A percentile compares a stretch with the other conserved stretches of the same genome.
Evolutionary conservation across 2,888 invertebrate species (phyloP).

Genomic region (Archips xylosteana): DNA sequence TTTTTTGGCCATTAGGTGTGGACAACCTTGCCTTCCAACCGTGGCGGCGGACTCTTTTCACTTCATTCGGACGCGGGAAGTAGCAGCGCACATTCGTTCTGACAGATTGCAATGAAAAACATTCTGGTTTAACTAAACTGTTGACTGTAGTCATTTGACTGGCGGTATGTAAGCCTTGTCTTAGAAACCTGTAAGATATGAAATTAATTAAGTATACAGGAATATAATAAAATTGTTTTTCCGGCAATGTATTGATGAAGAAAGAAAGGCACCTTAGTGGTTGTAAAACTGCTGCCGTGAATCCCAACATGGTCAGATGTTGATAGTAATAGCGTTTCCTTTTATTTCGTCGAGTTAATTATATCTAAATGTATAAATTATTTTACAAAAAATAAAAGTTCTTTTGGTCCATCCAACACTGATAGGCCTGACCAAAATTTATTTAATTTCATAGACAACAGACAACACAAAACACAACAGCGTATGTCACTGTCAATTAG

Average conservation of each 20-base stretch:
- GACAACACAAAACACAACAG: no score
- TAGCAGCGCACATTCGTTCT: conserved; percentile 87
- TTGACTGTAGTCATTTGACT: conserved; percentile 53
- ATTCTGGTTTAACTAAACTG: conserved; percentile 66
- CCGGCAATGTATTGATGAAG: neutral
- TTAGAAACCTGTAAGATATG: conserved; percentile 60
- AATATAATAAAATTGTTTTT: neutral
- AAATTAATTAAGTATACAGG: neutral
- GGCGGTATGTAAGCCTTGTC: conserved; percentile 61
- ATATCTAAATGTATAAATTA: no score
- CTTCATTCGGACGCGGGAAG: conserved; percentile 91
- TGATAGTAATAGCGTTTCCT: neutral
- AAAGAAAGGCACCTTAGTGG: conserved; percentile 62
- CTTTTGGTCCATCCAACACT: no score
- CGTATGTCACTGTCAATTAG: neutral
- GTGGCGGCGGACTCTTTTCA: conserved; percentile 88
- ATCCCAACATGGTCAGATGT: conserved; percentile 60
- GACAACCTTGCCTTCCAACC: conserved; percentile 90
- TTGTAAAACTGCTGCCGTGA: conserved; percentile 66
- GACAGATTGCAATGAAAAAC: conserved; percentile 63
- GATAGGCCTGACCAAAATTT: no score
- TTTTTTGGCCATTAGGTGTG: conserved; percentile 88
- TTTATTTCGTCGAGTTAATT: no score
- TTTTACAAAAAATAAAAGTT: no score
- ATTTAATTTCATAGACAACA: neutral